These are phyloP conservation scores for Lepeophtheirus nordmannii DNA, from an alignment of 2,888 invertebrate species.

Conservation along the genomic window DNA sequence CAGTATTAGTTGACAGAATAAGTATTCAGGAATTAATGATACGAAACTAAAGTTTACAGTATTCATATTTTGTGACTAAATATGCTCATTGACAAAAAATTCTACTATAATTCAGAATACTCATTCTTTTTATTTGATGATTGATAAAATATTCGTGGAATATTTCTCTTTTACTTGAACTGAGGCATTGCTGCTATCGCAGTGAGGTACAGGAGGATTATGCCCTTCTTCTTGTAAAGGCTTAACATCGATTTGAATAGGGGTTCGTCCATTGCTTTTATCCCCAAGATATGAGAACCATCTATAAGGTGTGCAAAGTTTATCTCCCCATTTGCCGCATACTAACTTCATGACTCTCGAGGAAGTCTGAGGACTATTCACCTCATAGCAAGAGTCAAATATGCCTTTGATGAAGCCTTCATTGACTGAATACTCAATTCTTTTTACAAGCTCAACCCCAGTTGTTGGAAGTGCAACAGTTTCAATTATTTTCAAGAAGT, in stretches of 20 bases:
- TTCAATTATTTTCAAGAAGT: constrained; percentile 48
- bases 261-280: constrained; percentile 8
- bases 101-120: no score
- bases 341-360: constrained; percentile 60
- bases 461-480: constrained; percentile 31
- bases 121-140: no score
- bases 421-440: constrained; percentile 53
- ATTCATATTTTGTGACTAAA: no score
- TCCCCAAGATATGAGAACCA: constrained; percentile 29
- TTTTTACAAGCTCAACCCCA: constrained; percentile 30
- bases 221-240: neutral
- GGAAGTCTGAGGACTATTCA: constrained; percentile 61
- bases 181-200: neutral
- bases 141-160: no score
- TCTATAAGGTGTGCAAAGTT: constrained; percentile 48
- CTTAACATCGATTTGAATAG: constrained; percentile 7
- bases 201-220: neutral
- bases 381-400: constrained; percentile 66
- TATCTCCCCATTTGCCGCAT: constrained; percentile 58
- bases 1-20: neutral
- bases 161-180: neutral
- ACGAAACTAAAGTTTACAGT: no score
- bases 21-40: no score
- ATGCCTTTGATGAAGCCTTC: constrained; percentile 52
- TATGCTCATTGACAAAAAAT: no score